Conservation (phyloP, 37 sponge, comb jelly and placozoan genomes). For the Beroe forskalii region DNA sequence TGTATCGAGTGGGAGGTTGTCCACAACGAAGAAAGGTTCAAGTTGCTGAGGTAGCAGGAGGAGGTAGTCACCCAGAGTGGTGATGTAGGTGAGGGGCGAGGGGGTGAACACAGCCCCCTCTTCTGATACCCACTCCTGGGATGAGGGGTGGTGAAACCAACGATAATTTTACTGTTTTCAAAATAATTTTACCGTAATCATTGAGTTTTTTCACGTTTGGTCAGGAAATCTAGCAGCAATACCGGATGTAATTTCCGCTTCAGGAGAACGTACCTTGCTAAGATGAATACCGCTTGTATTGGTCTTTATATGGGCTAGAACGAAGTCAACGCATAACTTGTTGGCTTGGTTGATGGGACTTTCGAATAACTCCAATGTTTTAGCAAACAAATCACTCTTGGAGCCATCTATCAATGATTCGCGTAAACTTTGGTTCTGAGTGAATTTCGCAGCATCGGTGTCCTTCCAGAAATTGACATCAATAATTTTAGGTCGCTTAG, state of each 20-base stretch:
- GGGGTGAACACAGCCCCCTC: conserved; percentile 74
- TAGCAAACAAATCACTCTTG: not conserved
- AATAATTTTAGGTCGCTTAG: not conserved
- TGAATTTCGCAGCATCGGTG: not conserved
- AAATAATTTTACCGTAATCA: too few species aligned
- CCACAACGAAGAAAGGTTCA: conserved; percentile 92
- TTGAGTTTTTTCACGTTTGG: too few species aligned
- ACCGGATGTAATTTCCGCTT: too few species aligned
- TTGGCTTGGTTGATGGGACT: conserved; percentile 34
- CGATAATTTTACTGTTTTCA: too few species aligned
- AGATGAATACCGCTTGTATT: not conserved
- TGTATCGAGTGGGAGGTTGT: conserved; percentile 75
- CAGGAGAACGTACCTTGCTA: not conserved
- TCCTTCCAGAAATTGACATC: not conserved
- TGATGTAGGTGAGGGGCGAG: conserved; percentile 93
- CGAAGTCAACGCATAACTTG: conserved; percentile 58
- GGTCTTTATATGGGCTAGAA: not conserved
- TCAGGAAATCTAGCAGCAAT: too few species aligned
- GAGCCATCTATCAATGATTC: conserved; percentile 35
- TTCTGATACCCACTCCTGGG: conserved; percentile 76
- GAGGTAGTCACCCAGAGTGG: conserved; percentile 94
- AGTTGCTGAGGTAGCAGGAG: conserved; percentile 92
- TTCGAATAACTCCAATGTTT: conserved; percentile 10
- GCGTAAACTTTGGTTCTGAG: not conserved
- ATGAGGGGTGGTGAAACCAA: too few species aligned